Percentiles rank a stretch among this genome's conserved stretches.
phyloP scores from a whole-genome alignment of 2,888 invertebrate genomes.

The Tiphia femorata region DNA sequence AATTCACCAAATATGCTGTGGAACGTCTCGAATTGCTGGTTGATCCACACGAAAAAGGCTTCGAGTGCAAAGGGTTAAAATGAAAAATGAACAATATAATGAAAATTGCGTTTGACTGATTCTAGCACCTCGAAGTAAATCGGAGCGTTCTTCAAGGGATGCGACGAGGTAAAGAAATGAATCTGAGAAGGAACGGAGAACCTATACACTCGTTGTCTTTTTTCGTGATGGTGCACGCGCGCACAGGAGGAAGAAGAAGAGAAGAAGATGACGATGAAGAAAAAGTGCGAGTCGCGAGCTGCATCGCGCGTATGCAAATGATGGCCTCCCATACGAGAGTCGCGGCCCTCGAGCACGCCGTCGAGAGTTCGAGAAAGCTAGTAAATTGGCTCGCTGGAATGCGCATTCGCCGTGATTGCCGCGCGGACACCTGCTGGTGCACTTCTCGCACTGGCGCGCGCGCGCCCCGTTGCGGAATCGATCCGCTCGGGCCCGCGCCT shows the following conservation, averaged over 20 bases:
- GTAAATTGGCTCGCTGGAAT: slow-evolving; percentile 61
- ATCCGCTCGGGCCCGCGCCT: slow-evolving; percentile 16
- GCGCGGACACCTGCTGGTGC: slow-evolving; percentile 57
- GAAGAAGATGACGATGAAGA: background rate
- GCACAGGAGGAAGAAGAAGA: background rate
- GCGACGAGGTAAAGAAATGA: too few relatives aligned
- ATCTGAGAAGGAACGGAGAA: background rate
- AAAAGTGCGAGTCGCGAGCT: background rate
- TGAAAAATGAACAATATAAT: too few relatives aligned
- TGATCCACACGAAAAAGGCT: too few relatives aligned
- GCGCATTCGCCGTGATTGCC: slow-evolving; percentile 60
- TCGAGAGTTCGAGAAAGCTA: slow-evolving; percentile 61
- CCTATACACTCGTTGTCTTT: background rate
- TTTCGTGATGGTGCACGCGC: background rate
- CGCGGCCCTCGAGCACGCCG: slow-evolving; percentile 22
- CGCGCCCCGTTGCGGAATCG: slow-evolving; percentile 39
- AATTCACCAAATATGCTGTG: too few relatives aligned
- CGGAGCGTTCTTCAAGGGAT: too few relatives aligned
- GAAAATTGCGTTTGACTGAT: too few relatives aligned
- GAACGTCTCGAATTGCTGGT: too few relatives aligned
- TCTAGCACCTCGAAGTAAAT: too few relatives aligned
- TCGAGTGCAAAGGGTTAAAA: too few relatives aligned
- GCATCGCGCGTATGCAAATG: slow-evolving; percentile 41
- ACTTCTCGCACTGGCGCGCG: too few relatives aligned
- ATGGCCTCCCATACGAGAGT: slow-evolving; percentile 29